Evolutionary conservation across 2,113 vertebrate genomes (phyloP), one percentile per base, ranked within the genome.

Genomic region (Elachura formosa): DNA sequence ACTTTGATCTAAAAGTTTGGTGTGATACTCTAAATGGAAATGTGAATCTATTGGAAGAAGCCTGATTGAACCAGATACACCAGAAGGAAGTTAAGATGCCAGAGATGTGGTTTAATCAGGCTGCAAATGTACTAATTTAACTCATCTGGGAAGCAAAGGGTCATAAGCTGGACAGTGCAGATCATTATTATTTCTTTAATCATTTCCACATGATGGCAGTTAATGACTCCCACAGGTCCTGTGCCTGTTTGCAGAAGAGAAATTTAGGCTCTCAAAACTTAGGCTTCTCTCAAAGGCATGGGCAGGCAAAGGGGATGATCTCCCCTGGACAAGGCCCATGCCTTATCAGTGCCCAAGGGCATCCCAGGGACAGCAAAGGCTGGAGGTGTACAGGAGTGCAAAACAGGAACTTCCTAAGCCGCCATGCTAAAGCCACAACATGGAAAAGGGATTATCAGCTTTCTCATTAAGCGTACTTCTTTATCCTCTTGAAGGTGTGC

Each of bases 1-100:
- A 76, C 90, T 96, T 92, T 95, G 93, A 96, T 96, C 80, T 84
- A 56, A 48, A 73, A 69, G 84, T 61, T 75, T 90, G 69, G 68
- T 84, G 69, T 69, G 64, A 86, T 76, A 36, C n/a, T 73, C 61
- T 72, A 93, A 96, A 90, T 89, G 85, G 93, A 91, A 92, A 94
- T 72, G 33, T 28, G 86, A 84, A 38, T 66, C 81, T 54, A 41
- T 54, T 89, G 87, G 79, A 91, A 92, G 46, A 75, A 80, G 38
- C 31, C 49, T 96, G 89, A 78, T 78, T 59, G 80, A 94, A 72
- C 81, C 84, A 95, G 87, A 91, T 91, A 62, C n/a, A 74, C 78
- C 78, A 90, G 67, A 88, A 90, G n/a, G 48, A 85, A 92, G 93
- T 96, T 88, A 93, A 74, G 82, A 93, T 92, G 68, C 71, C 88